phyloP scores from a whole-genome alignment of 2,113 vertebrate species.

The Galemys pyrenaicus region DNA sequence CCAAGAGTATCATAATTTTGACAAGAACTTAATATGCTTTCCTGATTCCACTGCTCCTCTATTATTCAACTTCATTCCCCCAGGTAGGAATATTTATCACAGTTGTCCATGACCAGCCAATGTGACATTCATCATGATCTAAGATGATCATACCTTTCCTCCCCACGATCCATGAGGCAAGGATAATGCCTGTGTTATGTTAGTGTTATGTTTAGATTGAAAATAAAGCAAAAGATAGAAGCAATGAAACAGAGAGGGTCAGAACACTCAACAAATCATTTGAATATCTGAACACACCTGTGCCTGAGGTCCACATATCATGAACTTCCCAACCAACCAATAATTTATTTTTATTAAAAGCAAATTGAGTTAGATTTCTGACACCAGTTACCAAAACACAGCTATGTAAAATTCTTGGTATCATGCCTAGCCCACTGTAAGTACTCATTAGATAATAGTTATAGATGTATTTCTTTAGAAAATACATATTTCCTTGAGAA shows the following conservation, averaged over 20 bases:
- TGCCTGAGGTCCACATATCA: not conserved
- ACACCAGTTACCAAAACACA: not conserved
- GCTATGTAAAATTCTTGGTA: not conserved
- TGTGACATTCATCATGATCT: not conserved
- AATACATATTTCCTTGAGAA: not conserved
- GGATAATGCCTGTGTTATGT: not conserved
- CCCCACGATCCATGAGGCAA: not conserved
- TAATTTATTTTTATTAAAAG: not conserved
- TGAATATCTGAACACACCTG: not conserved
- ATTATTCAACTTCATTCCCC: not conserved
- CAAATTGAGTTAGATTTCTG: slow-evolving; percentile 4
- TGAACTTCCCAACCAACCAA: not conserved
- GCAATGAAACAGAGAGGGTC: not conserved
- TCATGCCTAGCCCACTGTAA: not conserved
- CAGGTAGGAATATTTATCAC: not conserved
- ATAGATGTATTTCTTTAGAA: not conserved
- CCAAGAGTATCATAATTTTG: not conserved
- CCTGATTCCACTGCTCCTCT: not conserved
- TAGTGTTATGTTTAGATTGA: not conserved
- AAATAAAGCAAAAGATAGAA: not conserved
- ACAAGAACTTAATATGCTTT: not conserved
- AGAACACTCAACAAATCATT: not conserved
- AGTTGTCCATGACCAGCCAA: too few relatives aligned
- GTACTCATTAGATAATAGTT: not conserved
- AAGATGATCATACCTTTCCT: not conserved